Evolutionary conservation across 2,888 invertebrate species (phyloP).

Genomic region (Synergus laeviventris): DNA sequence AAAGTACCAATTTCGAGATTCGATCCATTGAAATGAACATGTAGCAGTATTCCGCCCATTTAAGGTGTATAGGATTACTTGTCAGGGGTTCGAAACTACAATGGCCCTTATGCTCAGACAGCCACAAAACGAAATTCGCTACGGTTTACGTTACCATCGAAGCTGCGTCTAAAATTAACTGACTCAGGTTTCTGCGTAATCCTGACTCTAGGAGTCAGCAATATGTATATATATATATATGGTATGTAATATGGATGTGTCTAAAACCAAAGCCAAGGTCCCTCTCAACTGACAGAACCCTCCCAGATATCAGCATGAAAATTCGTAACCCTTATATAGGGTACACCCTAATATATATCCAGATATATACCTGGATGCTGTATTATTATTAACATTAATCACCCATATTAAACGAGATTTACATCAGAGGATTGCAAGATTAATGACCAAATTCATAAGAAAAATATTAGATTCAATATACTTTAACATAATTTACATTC

Average conservation of each 20-base stretch:
- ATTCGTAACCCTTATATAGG: background rate
- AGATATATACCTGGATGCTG: too few species aligned
- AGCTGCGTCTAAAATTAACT: conserved; percentile 22
- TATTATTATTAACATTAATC: conserved; percentile 28
- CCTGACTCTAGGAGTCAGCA: conserved; percentile 35
- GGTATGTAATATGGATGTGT: background rate
- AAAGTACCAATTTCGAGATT: conserved; percentile 22
- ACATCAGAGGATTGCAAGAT: background rate
- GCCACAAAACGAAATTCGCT: conserved; percentile 37
- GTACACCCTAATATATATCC: too few species aligned
- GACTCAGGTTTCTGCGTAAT: conserved; percentile 37
- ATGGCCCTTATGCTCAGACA: conserved; percentile 27
- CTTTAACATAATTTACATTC: too few species aligned
- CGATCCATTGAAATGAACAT: conserved; percentile 20
- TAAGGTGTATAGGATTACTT: conserved; percentile 40
- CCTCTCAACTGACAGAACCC: conserved; percentile 9
- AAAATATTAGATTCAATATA: too few species aligned
- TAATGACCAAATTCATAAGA: background rate
- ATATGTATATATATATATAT: conserved; percentile 22
- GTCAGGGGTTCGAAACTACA: conserved; percentile 32
- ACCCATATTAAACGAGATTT: background rate
- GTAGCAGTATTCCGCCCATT: conserved; percentile 24
- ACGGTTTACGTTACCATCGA: conserved; percentile 35
- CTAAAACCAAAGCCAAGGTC: conserved; percentile 27
- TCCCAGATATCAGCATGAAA: conserved; percentile 14